These are phyloP conservation scores for Xylocopa sonorina DNA, from an alignment of 1,140 invertebrate genomes.

Conservation along the genomic window DNA sequence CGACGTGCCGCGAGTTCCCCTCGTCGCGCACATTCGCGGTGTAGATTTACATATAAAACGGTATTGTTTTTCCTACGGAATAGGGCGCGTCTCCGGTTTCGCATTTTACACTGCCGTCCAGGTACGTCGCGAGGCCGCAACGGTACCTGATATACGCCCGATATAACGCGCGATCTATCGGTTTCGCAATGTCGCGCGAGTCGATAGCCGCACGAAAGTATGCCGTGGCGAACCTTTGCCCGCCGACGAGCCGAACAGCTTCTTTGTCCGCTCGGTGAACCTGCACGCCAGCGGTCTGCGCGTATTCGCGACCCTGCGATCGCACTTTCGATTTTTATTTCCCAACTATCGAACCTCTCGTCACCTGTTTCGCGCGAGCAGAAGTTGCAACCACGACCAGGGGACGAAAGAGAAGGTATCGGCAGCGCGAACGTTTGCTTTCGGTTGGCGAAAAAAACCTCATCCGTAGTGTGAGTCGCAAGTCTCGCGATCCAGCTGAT, in stretches of 20 bases:
- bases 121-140: constrained; percentile 49
- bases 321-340: not conserved
- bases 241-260: not conserved
- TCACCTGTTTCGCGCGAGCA: not conserved
- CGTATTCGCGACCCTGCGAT: no score
- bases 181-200: constrained; percentile 31
- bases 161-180: constrained; percentile 47
- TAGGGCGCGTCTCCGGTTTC: constrained; percentile 49
- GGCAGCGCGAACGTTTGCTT: not conserved
- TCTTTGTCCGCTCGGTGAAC: not conserved
- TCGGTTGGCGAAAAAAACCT: not conserved
- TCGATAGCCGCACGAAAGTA: constrained; percentile 30
- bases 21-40: not conserved
- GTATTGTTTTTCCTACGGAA: constrained; percentile 59
- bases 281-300: not conserved
- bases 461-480: not conserved
- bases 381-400: not conserved
- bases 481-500: not conserved
- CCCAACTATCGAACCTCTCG: not conserved
- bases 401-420: no score
- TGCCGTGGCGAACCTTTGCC: not conserved
- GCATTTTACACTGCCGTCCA: constrained; percentile 39
- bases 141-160: constrained; percentile 49
- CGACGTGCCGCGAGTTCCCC: constrained; percentile 6
- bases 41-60: constrained; percentile 63